Conservation (phyloP, 2,888 invertebrate species). For the Amphimallon solstitiale region DNA sequence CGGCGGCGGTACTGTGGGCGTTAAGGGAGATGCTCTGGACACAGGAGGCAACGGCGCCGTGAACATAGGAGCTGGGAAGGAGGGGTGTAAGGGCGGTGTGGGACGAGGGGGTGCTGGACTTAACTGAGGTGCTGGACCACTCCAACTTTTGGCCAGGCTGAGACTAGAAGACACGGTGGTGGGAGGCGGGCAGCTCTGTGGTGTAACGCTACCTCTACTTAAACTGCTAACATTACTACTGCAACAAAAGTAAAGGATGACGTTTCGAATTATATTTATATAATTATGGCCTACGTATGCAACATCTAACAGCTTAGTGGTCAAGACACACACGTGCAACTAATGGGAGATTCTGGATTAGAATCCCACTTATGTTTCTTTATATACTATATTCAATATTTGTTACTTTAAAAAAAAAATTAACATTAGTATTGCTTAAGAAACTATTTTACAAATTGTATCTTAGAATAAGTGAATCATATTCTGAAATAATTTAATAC, state of each 20-base stretch:
- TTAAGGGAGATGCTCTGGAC: constrained; percentile 74
- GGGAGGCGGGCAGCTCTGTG: constrained; percentile 58
- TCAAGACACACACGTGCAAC: no score
- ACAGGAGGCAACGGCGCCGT: constrained; percentile 67
- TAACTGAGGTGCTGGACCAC: constrained; percentile 56
- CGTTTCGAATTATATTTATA: no score
- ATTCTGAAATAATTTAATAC: no score
- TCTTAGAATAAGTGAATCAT: no score
- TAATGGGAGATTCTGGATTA: no score
- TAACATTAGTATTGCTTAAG: no score
- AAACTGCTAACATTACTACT: constrained; percentile 87
- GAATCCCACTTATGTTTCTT: no score
- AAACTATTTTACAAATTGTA: no score
- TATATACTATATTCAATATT: no score
- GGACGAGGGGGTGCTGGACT: constrained; percentile 66
- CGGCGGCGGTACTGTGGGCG: constrained; percentile 71
- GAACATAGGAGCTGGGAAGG: constrained; percentile 65
- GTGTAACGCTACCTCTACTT: constrained; percentile 73
- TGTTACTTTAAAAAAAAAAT: no score
- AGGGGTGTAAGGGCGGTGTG: constrained; percentile 57
- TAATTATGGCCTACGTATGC: no score
- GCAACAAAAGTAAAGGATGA: constrained; percentile 53
- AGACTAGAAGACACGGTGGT: constrained; percentile 70
- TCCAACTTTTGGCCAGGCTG: constrained; percentile 63
- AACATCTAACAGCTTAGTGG: no score